A percentile compares a stretch with the other conserved stretches of the same genome.
These are phyloP conservation scores for Aphaenogaster floridana DNA, from an alignment of 1,140 invertebrate genomes.

Conservation along the genomic window DNA sequence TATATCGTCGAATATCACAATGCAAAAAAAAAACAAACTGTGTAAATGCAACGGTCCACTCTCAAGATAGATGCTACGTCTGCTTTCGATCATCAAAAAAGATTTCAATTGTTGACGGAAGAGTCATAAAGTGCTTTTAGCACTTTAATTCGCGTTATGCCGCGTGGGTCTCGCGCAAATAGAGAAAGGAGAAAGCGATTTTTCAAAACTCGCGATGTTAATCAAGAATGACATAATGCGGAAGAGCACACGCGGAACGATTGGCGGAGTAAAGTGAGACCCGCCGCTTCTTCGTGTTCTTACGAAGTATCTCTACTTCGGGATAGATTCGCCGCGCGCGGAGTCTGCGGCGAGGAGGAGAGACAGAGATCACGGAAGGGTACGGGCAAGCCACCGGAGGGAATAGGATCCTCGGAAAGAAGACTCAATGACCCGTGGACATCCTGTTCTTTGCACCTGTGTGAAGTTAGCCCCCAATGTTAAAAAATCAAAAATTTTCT, in stretches of 20 bases:
- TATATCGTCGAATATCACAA: not conserved
- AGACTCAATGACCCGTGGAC: conserved; percentile 75
- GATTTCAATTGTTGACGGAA: not conserved
- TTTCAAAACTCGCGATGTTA: conserved; percentile 37
- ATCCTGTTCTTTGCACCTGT: conserved; percentile 71
- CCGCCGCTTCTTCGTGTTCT: conserved; percentile 17
- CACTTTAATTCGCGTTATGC: not conserved
- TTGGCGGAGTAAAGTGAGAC: conserved; percentile 36
- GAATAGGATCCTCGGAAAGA: conserved; percentile 74
- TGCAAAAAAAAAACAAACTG: not conserved
- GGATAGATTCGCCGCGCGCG: not conserved
- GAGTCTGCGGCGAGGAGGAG: not conserved
- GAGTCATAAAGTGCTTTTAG: conserved; percentile 7
- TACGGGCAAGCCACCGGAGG: conserved; percentile 43
- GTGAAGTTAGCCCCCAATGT: too few species aligned
- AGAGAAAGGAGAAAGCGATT: conserved; percentile 33
- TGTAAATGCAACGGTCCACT: not conserved
- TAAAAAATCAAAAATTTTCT: too few species aligned
- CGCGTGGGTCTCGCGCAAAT: not conserved
- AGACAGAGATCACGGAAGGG: conserved; percentile 23
- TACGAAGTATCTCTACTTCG: conserved; percentile 14
- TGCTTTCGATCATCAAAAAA: not conserved
- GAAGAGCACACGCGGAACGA: not conserved
- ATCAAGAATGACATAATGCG: conserved; percentile 57
- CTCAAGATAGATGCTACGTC: not conserved